Evolutionary conservation across 2,113 vertebrate species (phyloP).

Genomic region (Corythornis madagascariensis): DNA sequence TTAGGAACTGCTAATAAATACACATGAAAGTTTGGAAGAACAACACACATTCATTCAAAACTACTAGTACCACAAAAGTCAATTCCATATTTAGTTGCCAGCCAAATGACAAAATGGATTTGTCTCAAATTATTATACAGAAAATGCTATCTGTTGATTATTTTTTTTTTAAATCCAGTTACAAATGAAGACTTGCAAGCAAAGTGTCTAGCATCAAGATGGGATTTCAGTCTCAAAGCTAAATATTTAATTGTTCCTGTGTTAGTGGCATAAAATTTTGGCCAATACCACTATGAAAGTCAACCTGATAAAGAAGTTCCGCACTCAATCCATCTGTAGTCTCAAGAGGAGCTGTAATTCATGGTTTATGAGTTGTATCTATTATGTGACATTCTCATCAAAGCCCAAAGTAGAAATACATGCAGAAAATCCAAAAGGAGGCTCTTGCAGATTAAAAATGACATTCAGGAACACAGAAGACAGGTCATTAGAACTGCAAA

Average conservation of each 20-base stretch:
- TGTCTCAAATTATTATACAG: not conserved
- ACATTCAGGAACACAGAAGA: not conserved
- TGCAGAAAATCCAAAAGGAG: not conserved
- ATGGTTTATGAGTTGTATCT: not conserved
- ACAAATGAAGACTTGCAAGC: not conserved
- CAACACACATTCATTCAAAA: not conserved
- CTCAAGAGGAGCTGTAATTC: not conserved
- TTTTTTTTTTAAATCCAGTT: not conserved
- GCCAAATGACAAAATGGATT: not conserved
- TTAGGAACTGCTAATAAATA: conserved; percentile 68
- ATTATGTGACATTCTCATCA: not conserved
- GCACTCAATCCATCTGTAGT: not conserved
- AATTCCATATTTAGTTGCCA: not conserved
- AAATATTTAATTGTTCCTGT: not conserved
- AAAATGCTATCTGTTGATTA: not conserved
- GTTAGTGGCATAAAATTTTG: not conserved
- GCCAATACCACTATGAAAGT: not conserved
- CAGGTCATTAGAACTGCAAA: not conserved
- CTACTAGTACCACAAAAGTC: not conserved
- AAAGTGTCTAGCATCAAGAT: not conserved
- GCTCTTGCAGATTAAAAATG: not conserved
- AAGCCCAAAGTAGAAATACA: conserved; percentile 1
- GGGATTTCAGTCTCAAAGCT: not conserved
- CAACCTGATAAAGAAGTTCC: conserved; percentile 3
- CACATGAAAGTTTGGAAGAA: not conserved